Evolutionary conservation across 2,113 vertebrate genomes (phyloP).

Genomic region (Genyomyrus donnyi): DNA sequence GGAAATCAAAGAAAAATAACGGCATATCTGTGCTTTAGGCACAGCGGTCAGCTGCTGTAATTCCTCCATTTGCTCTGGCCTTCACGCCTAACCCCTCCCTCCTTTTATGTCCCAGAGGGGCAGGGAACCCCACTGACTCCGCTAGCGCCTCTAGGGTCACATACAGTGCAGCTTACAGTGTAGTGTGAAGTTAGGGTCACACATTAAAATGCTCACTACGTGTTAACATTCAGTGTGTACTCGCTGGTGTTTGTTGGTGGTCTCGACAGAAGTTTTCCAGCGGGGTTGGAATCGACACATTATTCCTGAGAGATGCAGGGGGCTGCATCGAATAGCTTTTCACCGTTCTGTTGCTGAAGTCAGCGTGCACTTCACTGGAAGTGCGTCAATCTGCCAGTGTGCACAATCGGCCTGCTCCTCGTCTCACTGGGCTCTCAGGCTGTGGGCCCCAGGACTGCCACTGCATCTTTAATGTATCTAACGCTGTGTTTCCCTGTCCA

Average conservation of each 20-base stretch:
- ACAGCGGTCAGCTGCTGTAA: not conserved
- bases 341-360: not conserved
- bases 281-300: not conserved
- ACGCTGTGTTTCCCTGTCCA: no score
- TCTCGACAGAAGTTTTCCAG: not conserved
- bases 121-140: not conserved
- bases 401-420: no score
- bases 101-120: not conserved
- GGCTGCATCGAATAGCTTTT: not conserved
- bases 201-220: not conserved
- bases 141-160: not conserved
- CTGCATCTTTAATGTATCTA: not conserved
- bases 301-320: not conserved
- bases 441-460: not conserved
- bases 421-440: not conserved
- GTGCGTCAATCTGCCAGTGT: not conserved
- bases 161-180: not conserved
- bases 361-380: not conserved
- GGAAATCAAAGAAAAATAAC: not conserved
- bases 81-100: not conserved
- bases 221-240: not conserved
- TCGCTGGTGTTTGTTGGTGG: not conserved
- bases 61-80: not conserved
- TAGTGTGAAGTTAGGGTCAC: not conserved
- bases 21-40: not conserved